These are phyloP conservation scores for Oreochromis grahami DNA, from an alignment of 2,797 vertebrate genomes.

Conservation along the genomic window DNA sequence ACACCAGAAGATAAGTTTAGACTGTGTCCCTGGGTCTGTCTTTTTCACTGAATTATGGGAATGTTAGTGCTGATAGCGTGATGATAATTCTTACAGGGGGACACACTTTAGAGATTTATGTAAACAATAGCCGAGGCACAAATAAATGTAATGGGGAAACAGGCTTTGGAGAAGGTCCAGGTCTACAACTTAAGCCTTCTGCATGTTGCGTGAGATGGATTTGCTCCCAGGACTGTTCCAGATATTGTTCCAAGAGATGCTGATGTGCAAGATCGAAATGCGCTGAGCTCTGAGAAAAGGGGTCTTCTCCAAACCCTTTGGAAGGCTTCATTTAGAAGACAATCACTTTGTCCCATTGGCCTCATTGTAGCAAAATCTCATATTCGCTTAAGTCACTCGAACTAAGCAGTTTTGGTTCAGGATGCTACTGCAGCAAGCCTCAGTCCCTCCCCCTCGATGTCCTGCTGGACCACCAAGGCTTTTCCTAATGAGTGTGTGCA, in stretches of 20 bases:
- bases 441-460: conserved; percentile 15
- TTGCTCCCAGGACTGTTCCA: conserved; percentile 14
- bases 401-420: conserved; percentile 66
- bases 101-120: conserved; percentile 25
- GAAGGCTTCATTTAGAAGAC: conserved; percentile 59
- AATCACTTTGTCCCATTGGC: conserved; percentile 61
- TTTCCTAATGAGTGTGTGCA: conserved; percentile 60
- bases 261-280: conserved; percentile 47
- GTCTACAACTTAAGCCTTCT: background rate
- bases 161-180: background rate
- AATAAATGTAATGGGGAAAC: conserved; percentile 12
- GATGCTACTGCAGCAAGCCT: conserved; percentile 51
- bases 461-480: conserved; percentile 52
- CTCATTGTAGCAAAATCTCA: conserved; percentile 55
- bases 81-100: conserved; percentile 7
- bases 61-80: background rate
- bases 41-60: conserved; percentile 2
- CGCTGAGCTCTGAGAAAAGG: conserved; percentile 51
- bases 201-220: background rate
- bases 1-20: background rate
- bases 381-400: conserved; percentile 55
- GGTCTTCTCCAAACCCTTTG: conserved; percentile 34
- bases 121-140: conserved; percentile 21
- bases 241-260: conserved; percentile 46
- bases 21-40: background rate